Evolutionary conservation across 2,113 vertebrate species (phyloP).

Genomic region (Odontesthes bonariensis): DNA sequence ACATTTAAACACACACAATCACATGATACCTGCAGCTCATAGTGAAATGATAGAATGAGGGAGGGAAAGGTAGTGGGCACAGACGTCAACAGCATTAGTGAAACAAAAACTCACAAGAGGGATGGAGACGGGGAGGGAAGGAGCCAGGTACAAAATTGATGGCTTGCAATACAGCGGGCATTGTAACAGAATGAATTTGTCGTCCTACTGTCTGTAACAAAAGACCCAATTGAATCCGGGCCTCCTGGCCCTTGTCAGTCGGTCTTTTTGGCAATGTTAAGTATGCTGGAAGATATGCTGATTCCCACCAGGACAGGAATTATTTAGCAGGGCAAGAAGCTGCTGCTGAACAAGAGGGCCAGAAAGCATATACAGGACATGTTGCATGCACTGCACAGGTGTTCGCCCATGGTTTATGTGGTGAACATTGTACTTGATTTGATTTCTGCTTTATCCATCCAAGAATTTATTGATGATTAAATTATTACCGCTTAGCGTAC

Average conservation of each 20-base stretch:
- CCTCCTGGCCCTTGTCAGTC: conserved; percentile 85
- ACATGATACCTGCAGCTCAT: conserved; percentile 74
- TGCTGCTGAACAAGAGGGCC: conserved; percentile 68
- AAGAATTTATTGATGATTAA: background rate
- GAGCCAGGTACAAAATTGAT: conserved; percentile 80
- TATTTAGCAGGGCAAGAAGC: conserved; percentile 84
- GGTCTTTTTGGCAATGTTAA: conserved; percentile 89
- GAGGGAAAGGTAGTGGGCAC: conserved; percentile 68
- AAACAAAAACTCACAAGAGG: conserved; percentile 51
- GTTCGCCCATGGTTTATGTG: conserved; percentile 6
- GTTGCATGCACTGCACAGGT: conserved; percentile 38
- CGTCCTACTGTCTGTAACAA: conserved; percentile 89
- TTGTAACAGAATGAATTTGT: conserved; percentile 86
- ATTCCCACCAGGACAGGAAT: conserved; percentile 88
- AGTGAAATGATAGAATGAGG: conserved; percentile 75
- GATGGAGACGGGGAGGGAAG: conserved; percentile 41
- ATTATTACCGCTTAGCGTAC: conserved; percentile 15
- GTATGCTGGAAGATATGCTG: conserved; percentile 90
- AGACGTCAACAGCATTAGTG: conserved; percentile 71
- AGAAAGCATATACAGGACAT: conserved; percentile 50
- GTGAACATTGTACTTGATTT: conserved; percentile 1
- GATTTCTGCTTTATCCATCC: background rate
- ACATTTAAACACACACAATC: conserved; percentile 27
- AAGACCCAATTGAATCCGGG: conserved; percentile 91
- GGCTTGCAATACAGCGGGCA: conserved; percentile 80